Conservation (phyloP, 1,140 invertebrate species). For the Philotrypesis tridentata region DNA sequence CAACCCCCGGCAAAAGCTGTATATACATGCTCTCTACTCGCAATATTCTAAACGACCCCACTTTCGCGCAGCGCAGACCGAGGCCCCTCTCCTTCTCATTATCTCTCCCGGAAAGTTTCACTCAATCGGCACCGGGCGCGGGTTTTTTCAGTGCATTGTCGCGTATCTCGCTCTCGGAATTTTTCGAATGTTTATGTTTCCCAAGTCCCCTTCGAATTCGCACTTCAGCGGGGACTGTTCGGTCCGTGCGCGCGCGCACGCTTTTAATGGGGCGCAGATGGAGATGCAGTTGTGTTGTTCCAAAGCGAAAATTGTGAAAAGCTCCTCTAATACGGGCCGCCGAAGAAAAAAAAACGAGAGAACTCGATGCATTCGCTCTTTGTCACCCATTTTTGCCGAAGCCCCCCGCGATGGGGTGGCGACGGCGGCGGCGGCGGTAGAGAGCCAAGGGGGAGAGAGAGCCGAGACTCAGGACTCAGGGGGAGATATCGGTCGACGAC, state of each 20-base stretch:
- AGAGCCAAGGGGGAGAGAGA: constrained; percentile 20
- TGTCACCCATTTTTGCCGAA: background rate
- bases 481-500: constrained; percentile 54
- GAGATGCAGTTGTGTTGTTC: too few relatives aligned
- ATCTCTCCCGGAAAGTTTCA: background rate
- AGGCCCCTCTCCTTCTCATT: background rate
- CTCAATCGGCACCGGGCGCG: background rate
- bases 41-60: constrained; percentile 62
- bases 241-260: too few relatives aligned
- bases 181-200: too few relatives aligned
- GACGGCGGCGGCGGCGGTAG: too few relatives aligned
- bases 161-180: too few relatives aligned
- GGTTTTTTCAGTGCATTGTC: background rate
- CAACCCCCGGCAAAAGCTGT: constrained; percentile 44
- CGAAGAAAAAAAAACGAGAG: background rate
- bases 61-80: constrained; percentile 36
- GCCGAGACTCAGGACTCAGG: constrained; percentile 38
- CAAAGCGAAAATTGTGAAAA: background rate
- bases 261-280: too few relatives aligned
- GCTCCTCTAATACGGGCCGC: too few relatives aligned
- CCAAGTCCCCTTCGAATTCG: too few relatives aligned
- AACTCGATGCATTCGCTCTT: background rate
- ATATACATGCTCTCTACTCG: constrained; percentile 30
- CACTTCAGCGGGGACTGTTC: too few relatives aligned
- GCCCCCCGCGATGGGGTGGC: too few relatives aligned